Percentiles rank a stretch among this genome's conserved stretches.
Evolutionary conservation across 2,113 vertebrate genomes (phyloP).

Genomic region (Mandrillus leucophaeus): DNA sequence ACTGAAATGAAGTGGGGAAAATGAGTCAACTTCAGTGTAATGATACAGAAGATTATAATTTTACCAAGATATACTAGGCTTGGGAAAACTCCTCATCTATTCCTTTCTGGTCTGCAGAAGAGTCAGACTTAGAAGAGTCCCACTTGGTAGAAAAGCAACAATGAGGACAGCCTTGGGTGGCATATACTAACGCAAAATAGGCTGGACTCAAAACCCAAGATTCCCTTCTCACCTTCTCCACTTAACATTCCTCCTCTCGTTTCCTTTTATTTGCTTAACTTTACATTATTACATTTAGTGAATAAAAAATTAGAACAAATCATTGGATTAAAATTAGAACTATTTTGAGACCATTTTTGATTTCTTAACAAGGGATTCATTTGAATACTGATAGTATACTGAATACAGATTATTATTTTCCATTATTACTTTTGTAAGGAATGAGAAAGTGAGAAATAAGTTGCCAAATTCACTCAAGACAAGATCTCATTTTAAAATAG

Average conservation of each 20-base stretch:
- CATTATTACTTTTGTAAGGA: neutral
- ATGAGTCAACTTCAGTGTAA: neutral
- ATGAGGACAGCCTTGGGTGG: neutral
- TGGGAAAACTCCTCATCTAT: neutral
- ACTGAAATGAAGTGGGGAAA: conserved; percentile 81
- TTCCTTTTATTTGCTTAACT: neutral
- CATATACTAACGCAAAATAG: neutral
- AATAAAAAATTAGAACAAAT: neutral
- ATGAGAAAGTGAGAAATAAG: conserved; percentile 8
- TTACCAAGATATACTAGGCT: neutral
- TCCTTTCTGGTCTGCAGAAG: neutral
- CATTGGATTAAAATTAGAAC: conserved; percentile 2
- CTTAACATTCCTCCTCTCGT: neutral
- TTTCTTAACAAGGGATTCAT: conserved; percentile 35
- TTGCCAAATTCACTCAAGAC: conserved; percentile 12
- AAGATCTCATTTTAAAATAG: conserved; percentile 46
- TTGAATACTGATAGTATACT: conserved; percentile 7
- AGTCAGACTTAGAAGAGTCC: neutral
- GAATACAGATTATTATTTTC: conserved; percentile 1
- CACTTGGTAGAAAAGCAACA: neutral
- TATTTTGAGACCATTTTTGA: neutral
- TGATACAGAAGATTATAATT: neutral
- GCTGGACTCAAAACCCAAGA: neutral
- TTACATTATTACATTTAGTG: neutral
- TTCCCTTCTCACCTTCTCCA: neutral